Evolutionary conservation across 2,888 invertebrate species (phyloP).

Genomic region (Habrosyne pyritoides): DNA sequence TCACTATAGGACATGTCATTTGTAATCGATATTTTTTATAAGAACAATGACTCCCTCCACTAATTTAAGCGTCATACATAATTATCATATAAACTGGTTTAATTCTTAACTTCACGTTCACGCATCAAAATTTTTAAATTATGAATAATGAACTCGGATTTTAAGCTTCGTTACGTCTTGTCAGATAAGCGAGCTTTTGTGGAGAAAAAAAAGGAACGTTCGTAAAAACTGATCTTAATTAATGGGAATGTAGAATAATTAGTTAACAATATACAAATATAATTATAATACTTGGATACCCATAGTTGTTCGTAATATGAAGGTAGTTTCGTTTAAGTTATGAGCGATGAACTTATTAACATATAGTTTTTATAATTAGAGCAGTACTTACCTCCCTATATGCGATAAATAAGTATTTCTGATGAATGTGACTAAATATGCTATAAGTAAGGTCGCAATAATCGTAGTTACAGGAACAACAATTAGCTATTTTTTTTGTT

Average conservation of each 20-base stretch:
- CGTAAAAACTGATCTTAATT: conserved; percentile 47
- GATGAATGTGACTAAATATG: no score
- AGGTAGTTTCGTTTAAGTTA: neutral
- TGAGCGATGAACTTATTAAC: neutral
- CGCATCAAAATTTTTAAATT: conserved; percentile 64
- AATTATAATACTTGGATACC: neutral
- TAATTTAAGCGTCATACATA: conserved; percentile 53
- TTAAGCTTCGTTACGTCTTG: conserved; percentile 75
- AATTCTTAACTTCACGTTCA: conserved; percentile 58
- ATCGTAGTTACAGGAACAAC: no score
- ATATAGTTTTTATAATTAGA: no score
- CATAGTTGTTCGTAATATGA: neutral
- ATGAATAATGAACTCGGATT: conserved; percentile 75
- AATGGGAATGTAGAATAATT: conserved; percentile 7
- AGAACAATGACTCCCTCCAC: conserved; percentile 63
- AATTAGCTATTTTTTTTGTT: no score
- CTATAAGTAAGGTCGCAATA: no score
- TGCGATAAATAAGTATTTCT: no score
- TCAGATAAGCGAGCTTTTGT: conserved; percentile 57
- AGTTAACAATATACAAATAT: conserved; percentile 8
- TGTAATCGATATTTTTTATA: conserved; percentile 31
- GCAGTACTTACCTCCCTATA: no score
- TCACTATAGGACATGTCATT: conserved; percentile 4
- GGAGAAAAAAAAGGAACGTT: conserved; percentile 42
- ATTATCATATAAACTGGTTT: conserved; percentile 71